Base-by-base conservation (phyloP, 2,888 invertebrate species). In the Steinernema carpocapsae region DNA sequence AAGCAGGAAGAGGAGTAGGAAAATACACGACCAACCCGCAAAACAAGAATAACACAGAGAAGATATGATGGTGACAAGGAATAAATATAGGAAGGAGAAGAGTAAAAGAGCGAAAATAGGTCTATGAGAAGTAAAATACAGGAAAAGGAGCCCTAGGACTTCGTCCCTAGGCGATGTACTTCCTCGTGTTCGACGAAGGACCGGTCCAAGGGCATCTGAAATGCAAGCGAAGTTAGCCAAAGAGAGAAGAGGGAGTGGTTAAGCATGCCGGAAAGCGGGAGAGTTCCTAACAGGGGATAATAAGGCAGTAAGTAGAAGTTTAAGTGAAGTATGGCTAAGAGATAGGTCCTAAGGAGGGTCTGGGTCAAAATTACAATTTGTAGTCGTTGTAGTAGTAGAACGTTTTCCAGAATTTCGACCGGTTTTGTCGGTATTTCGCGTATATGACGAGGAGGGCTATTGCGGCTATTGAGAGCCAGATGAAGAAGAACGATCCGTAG, bases 351-450 rank as follows among this genome's bases (percentile, higher is more conserved):
- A 43, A 48, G 4, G 3, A 14, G 48, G 48, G 48, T 7, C 4
- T 17, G 48, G 48, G 19, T 19, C 48, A 48, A 48, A 48, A 48
- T 48, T 48, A 48, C 86, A 86, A 78, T 83, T 86, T 86, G 82
- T 86, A 86, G 79, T 86, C 86, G 81, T 85, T 81, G 76, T 79
- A 76, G 79, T 86, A 86, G 82, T 86, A 86, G 81, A 86, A 86
- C 42, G 83, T 85, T 74, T 86, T 86, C 86, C 86, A 86, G 82
- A 86, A 85, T 76, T 83, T 83, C 75, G 82, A 81, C 73, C 84
- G 77, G 76, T 86, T 86, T 75, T 82, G 76, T 45, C 84, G 78
- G 76, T 86, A 86, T 77, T 86, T 85, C 77, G 83, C 82, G 77
- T 86, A 86, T 29, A 77, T 81, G 71, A 85, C 70, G 51, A 80